Evolutionary conservation across 2,888 invertebrate species (phyloP).

Genomic region (Orthosia gracilis): DNA sequence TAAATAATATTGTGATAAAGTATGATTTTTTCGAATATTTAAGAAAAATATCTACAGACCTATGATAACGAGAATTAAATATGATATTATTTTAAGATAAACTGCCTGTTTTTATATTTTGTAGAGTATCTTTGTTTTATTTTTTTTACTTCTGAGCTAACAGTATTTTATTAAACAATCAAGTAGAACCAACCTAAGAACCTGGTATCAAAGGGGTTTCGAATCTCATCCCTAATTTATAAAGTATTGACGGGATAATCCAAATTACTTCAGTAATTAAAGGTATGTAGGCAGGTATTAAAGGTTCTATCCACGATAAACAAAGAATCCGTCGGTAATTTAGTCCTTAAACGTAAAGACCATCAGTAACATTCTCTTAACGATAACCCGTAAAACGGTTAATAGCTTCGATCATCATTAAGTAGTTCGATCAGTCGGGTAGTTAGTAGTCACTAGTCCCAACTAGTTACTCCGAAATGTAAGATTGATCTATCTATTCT

Average conservation of each 20-base stretch:
- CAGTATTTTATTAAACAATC: not conserved
- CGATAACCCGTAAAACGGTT: constrained; percentile 60
- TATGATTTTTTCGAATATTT: not conserved
- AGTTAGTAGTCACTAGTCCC: constrained; percentile 53
- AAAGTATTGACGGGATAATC: constrained; percentile 43
- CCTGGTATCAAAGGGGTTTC: constrained; percentile 3
- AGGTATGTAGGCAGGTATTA: too few relatives aligned
- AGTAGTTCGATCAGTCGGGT: constrained; percentile 63
- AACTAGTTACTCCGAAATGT: constrained; percentile 59
- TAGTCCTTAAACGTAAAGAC: constrained; percentile 60
- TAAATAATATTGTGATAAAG: not conserved
- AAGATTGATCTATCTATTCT: constrained; percentile 57
- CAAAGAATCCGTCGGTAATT: constrained; percentile 53
- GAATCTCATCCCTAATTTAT: constrained; percentile 35
- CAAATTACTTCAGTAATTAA: constrained; percentile 53
- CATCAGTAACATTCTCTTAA: constrained; percentile 67
- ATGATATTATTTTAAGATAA: constrained; percentile 2
- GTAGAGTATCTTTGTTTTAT: not conserved
- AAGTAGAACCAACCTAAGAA: not conserved
- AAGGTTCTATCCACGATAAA: constrained; percentile 40
- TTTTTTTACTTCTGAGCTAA: not conserved
- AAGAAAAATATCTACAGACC: not conserved
- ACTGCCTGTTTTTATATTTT: not conserved
- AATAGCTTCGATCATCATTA: constrained; percentile 69
- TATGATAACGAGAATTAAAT: constrained; percentile 6